A percentile compares a stretch with the other conserved stretches of the same genome.
Evolutionary conservation across 2,797 vertebrate genomes (phyloP).

Genomic region (Telmatherina bonti): DNA sequence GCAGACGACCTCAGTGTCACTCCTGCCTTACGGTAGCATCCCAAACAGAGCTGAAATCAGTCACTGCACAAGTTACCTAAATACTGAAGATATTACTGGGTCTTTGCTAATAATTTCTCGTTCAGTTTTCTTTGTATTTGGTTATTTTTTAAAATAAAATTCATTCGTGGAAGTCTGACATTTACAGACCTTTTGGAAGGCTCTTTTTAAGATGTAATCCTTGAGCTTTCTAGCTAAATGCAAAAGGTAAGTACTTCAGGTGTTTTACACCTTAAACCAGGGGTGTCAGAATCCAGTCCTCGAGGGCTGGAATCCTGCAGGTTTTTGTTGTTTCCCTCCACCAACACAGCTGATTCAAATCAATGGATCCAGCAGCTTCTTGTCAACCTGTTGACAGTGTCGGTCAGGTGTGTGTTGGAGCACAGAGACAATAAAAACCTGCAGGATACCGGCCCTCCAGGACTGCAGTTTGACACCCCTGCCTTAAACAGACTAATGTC

Average conservation of each 20-base stretch:
- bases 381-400: too few relatives aligned
- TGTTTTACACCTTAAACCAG: neutral
- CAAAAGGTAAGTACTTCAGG: neutral
- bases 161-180: constrained; percentile 50
- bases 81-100: constrained; percentile 1
- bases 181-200: constrained; percentile 16
- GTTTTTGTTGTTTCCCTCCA: too few relatives aligned
- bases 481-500: constrained; percentile 32
- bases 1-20: constrained; percentile 23
- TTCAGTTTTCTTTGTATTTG: neutral
- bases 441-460: too few relatives aligned
- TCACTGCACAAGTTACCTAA: constrained; percentile 53
- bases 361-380: too few relatives aligned
- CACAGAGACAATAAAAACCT: too few relatives aligned
- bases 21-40: constrained; percentile 32
- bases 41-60: constrained; percentile 38
- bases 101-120: neutral
- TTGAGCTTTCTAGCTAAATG: neutral
- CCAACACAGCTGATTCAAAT: too few relatives aligned
- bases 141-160: neutral
- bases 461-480: too few relatives aligned
- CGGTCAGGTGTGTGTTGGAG: too few relatives aligned
- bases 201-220: neutral
- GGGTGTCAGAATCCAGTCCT: too few relatives aligned
- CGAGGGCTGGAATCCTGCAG: too few relatives aligned